Base-by-base conservation (phyloP, 2,888 invertebrate species). In the Cyaniris semiargus region DNA sequence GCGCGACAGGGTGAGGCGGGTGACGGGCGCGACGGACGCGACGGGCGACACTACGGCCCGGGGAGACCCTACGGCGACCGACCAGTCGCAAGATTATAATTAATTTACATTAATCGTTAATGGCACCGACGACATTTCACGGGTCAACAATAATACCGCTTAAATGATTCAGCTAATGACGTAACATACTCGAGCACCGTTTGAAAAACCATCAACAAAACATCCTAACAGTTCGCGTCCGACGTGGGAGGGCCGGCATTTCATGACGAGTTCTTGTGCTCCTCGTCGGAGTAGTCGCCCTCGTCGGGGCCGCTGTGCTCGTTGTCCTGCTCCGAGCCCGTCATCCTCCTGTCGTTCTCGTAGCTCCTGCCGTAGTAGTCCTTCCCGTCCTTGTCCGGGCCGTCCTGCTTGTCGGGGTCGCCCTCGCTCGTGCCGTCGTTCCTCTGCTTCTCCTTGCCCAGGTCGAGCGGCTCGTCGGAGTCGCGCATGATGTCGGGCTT, bases 401-500 rank as follows among this genome's bases (percentile, higher is more conserved):
- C 93, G n/a, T 95, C 95, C 74, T 95, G 95, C 79, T 94, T 93
- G 79, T 94, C 94, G 70, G 88, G 86, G 70, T 93, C 93, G 48
- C 86, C 85, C 77, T 93, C 91, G 81, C 89, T 87, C 81, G 90
- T 87, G 83, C 90, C 89, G 80, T 89, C 90, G 83, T 85, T 85
- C 82, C 91, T 83, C 80, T 89, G 89, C 23, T 93, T 87, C 83
- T 95, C 95, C 82, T 95, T 95, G 77, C 95, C 95, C 27, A 95
- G 89, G 83, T 95, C 93, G 27, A 94, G 83, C 21, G 95, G 95
- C 80, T 94, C 94, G 76, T 95, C 95, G 4, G 93, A 82, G 80
- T 90, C 93, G 70, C 95, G 88, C 87, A 94, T 93, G 86, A 95
- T 95, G 86, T 95, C 94, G 13, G 95, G 88, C 81, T 95, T 92